Base-by-base conservation (phyloP, 2,888 invertebrate genomes). In the Meteorus cinctellus region DNA sequence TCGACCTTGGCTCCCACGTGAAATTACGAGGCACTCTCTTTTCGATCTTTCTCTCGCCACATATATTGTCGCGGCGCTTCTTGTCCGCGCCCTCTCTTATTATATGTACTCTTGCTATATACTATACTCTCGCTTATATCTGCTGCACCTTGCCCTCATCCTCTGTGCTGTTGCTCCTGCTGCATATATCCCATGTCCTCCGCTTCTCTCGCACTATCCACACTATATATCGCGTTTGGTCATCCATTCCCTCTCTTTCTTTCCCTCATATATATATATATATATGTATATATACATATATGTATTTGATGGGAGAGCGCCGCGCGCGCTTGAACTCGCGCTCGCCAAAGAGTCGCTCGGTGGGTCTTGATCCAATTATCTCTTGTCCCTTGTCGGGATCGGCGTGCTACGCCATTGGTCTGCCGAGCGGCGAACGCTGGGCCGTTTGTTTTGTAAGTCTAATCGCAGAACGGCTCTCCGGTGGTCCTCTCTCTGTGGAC, bases 401-500 rank as follows among this genome's bases (percentile, higher is more conserved):
- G 82, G 86, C 80, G 84, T 85, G 86, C 86, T 86, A 85, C 86
- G 87, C 89, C 87, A 88, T 88, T 88, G 89, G 87, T 85, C 86
- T 83, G 77, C 79, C 76, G 73, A 77, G 76, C 78, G 78, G 78
- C 74, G 81, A 82, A 84, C 84, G 84, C 86, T 84, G 87, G 87
- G 86, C 88, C 89, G 89, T 88, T 89, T 88, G 88, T 89, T 89
- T 89, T 89, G 89, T 89, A 86, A 89, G 89, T 89, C 89, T 89
- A 89, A 89, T 89, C 89, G 89, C 87, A 86, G 86, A 88, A 85
- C 86, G 85, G 85, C 87, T 87, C 88, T 85, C 86, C 86, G 89
- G 89, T 89, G 89, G 89, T 89, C 88, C 86, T 88, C 86, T 83
- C 83, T 82, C 80, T 81, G 62, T 29, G 83, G 82, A 81, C 79